Evolutionary conservation across 2,797 vertebrate genomes (phyloP).

Genomic region (Pipistrellus pygmaeus): DNA sequence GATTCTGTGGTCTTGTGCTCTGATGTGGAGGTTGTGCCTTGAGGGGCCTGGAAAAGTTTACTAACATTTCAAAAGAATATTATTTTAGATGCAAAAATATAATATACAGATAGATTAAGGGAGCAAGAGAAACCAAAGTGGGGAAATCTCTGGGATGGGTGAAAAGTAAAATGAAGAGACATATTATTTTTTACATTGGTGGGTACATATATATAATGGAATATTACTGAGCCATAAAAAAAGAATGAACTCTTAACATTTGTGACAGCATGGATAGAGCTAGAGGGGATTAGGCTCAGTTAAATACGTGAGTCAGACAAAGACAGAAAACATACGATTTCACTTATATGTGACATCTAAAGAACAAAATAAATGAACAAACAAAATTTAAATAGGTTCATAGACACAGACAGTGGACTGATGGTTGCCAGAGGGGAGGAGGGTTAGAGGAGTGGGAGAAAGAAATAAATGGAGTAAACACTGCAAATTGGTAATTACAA

Average conservation of each 20-base stretch:
- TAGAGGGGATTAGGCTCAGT: neutral
- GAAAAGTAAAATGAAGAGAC: too few species aligned
- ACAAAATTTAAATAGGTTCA: neutral
- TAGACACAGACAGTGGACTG: neutral
- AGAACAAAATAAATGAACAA: neutral
- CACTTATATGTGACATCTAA: neutral
- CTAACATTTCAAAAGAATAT: too few species aligned
- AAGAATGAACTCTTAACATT: neutral
- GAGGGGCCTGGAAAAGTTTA: too few species aligned
- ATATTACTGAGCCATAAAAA: neutral
- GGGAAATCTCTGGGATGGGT: too few species aligned
- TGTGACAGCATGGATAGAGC: neutral
- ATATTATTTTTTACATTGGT: too few species aligned
- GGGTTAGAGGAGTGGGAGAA: neutral
- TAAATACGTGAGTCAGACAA: neutral
- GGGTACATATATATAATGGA: neutral
- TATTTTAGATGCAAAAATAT: too few species aligned
- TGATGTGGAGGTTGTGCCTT: too few species aligned
- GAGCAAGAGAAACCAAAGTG: too few species aligned
- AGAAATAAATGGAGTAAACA: neutral
- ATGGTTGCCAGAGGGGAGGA: neutral
- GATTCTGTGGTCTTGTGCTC: too few species aligned
- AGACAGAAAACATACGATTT: neutral
- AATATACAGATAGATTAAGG: too few species aligned
- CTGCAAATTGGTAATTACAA: neutral